Conservation (phyloP, 1,140 invertebrate species). For the Drosophila sucinea region DNA sequence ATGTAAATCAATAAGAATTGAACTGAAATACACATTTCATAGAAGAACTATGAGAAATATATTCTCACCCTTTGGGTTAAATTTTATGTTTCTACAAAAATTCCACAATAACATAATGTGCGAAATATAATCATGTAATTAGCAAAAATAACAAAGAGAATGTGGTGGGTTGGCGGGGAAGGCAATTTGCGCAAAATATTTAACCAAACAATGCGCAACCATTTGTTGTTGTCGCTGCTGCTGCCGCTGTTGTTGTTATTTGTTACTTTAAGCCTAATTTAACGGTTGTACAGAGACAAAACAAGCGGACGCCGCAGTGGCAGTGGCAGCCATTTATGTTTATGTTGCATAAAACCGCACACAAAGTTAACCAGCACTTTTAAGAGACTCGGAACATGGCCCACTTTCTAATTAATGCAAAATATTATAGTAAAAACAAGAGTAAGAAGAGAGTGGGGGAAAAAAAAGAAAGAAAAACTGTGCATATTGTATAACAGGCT, state of each 20-base stretch:
- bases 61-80: too few relatives aligned
- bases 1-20: too few relatives aligned
- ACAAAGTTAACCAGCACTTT: slow-evolving; percentile 32
- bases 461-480: slow-evolving; percentile 34
- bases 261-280: slow-evolving; percentile 74
- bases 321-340: slow-evolving; percentile 68
- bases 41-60: too few relatives aligned
- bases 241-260: slow-evolving; percentile 21
- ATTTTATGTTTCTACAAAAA: background rate
- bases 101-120: slow-evolving; percentile 13
- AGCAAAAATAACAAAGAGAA: slow-evolving; percentile 43
- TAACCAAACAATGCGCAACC: slow-evolving; percentile 62
- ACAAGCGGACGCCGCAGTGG: slow-evolving; percentile 33
- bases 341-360: slow-evolving; percentile 49
- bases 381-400: slow-evolving; percentile 44
- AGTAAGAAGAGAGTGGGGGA: slow-evolving; percentile 3
- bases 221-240: slow-evolving; percentile 17
- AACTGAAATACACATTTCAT: too few relatives aligned
- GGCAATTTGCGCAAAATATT: slow-evolving; percentile 65
- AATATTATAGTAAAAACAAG: slow-evolving; percentile 48
- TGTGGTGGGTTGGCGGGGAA: background rate
- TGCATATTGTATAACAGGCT: slow-evolving; percentile 5
- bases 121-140: slow-evolving; percentile 66
- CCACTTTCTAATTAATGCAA: slow-evolving; percentile 76
- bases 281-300: slow-evolving; percentile 66